A percentile compares a stretch with the other conserved stretches of the same genome.
phyloP scores from a whole-genome alignment of 1,140 invertebrate species.

The Triops cancriformis region DNA sequence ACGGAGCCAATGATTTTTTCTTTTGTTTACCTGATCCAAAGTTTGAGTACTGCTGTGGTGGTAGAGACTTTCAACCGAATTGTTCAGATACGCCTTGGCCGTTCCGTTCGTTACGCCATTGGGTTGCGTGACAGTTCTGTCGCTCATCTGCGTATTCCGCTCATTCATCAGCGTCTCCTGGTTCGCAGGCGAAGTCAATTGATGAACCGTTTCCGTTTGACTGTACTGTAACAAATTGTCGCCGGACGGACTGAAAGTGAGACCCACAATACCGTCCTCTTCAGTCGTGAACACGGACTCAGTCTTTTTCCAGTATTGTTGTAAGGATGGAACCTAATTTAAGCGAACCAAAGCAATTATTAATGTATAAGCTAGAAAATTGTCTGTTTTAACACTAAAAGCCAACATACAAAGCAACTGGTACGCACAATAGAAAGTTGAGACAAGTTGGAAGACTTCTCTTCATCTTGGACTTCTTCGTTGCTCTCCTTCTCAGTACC shows the following conservation, averaged over 20 bases:
- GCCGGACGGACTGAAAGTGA: slow-evolving; percentile 53
- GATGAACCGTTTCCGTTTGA: background rate
- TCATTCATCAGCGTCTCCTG: background rate
- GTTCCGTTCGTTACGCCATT: background rate
- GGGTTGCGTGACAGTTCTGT: background rate
- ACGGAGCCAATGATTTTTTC: background rate
- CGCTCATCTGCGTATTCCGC: background rate
- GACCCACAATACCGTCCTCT: slow-evolving; percentile 63
- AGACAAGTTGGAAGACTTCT: slow-evolving; percentile 1
- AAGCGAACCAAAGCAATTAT: background rate
- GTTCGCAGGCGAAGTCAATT: slow-evolving; percentile 11
- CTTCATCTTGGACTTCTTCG: background rate
- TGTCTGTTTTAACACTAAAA: background rate
- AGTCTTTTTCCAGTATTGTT: slow-evolving; percentile 52
- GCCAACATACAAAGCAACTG: background rate
- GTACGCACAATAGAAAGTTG: slow-evolving; percentile 21
- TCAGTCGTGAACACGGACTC: slow-evolving; percentile 73
- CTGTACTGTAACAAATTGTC: slow-evolving; percentile 19
- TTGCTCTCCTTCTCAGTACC: background rate
- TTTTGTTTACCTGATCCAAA: slow-evolving; percentile 20
- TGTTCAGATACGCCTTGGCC: background rate
- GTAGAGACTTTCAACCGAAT: slow-evolving; percentile 17
- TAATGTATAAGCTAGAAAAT: background rate
- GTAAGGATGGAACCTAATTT: slow-evolving; percentile 4
- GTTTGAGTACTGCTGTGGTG: slow-evolving; percentile 19